phyloP scores from a whole-genome alignment of 2,888 invertebrate species.

The Polia nebulosa region DNA sequence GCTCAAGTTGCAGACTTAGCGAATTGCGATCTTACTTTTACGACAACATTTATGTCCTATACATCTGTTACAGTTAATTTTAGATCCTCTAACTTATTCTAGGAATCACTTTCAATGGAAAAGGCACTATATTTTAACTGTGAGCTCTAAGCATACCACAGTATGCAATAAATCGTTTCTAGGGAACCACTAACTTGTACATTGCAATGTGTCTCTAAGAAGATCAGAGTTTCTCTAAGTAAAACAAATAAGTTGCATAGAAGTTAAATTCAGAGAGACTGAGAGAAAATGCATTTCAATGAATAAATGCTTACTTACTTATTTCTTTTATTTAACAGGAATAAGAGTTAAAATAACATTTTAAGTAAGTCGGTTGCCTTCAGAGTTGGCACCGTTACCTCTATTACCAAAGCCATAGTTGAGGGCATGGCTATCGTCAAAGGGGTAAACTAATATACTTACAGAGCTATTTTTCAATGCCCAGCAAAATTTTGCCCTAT shows the following conservation, averaged over 20 bases:
- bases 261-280: slow-evolving; percentile 1
- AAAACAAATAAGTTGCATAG: not conserved
- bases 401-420: no score
- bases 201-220: not conserved
- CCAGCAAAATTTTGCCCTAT: no score
- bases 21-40: slow-evolving; percentile 18
- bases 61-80: slow-evolving; percentile 16
- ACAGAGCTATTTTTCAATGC: no score
- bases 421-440: no score
- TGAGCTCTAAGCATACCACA: not conserved
- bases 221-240: not conserved
- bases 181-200: not conserved
- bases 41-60: slow-evolving; percentile 2
- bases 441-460: no score
- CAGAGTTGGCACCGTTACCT: no score
- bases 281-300: not conserved
- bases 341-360: no score
- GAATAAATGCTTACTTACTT: not conserved
- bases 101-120: slow-evolving; percentile 8
- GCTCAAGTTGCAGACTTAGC: slow-evolving; percentile 12
- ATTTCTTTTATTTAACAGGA: not conserved
- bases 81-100: not conserved
- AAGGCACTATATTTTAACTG: not conserved
- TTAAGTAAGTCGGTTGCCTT: no score
- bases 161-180: not conserved